A percentile compares a stretch with the other conserved stretches of the same genome.
phyloP scores from a whole-genome alignment of 92 coral and sea anemone species.

The Porites divaricata region DNA sequence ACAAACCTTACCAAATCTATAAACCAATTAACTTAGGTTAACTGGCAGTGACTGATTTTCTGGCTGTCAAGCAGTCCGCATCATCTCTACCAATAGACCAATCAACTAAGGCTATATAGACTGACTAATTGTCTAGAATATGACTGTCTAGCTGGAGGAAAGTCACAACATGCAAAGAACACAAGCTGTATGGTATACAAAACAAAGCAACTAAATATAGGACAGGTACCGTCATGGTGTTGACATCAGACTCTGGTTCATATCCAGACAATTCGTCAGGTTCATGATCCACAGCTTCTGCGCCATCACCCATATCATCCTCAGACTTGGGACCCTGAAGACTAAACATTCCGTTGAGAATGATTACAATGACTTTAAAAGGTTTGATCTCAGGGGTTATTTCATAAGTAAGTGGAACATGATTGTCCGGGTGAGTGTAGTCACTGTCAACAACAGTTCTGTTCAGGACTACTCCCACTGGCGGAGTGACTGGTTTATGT shows the following conservation, averaged over 20 bases:
- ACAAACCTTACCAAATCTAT: too few relatives aligned
- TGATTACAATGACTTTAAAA: too few relatives aligned
- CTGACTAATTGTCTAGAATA: too few relatives aligned
- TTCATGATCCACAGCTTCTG: conserved; percentile 60
- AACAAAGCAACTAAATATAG: too few relatives aligned
- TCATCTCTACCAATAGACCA: background rate
- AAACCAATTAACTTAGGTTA: too few relatives aligned
- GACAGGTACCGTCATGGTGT: conserved; percentile 80
- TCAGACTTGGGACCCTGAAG: conserved; percentile 79
- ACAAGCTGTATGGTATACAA: background rate
- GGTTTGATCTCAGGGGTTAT: too few relatives aligned
- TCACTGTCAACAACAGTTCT: too few relatives aligned
- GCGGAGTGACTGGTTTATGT: too few relatives aligned
- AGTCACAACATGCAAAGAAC: background rate
- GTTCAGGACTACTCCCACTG: too few relatives aligned
- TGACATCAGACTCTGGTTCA: conserved; percentile 84
- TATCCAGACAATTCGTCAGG: conserved; percentile 86
- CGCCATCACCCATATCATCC: conserved; percentile 88
- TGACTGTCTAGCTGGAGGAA: background rate
- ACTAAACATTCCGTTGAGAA: background rate
- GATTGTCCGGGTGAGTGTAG: too few relatives aligned
- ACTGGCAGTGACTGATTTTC: background rate
- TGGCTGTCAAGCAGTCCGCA: background rate
- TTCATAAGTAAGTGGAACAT: too few relatives aligned
- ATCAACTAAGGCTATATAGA: background rate